Evolutionary conservation across 2,888 invertebrate genomes (phyloP), one percentile per base, ranked within the genome.

Genomic region (Tetranychus truncatus): DNA sequence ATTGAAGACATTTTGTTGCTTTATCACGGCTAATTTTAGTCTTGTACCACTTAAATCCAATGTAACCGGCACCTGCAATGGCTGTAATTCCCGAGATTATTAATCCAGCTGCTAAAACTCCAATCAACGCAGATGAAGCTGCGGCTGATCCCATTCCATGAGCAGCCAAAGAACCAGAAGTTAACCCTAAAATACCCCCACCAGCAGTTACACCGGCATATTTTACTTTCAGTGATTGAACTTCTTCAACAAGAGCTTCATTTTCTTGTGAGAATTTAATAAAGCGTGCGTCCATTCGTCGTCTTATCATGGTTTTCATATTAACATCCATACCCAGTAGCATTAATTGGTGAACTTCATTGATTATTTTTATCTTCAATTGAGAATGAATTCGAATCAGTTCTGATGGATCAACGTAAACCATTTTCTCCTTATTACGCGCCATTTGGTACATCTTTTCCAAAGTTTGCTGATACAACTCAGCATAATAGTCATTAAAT

Each of bases 301-400:
- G 69, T 24, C n/a, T 20, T 18, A 69, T 69, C 24, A 20, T 69
- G 11, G 8, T 9, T n/a, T 69, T 20, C 20, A 69, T 69, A n/a
- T 69, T 34, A 21, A 21, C 24, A 20, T 69, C 69, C 21, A 69
- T 69, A 11, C 69, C 69, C 15, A 69, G 21, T 6, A 21, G 11
- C 24, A 24, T 24, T 69, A 69, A 69, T 24, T 20, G 24, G 69
- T 69, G 24, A 69, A 69, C 69, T 24, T 69, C 69, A 24, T 34
- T 69, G 69, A 69, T 20, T 34, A 69, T 24, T n/a, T 69, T 69
- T 69, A 69, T 69, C 69, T 69, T 69, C n/a, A 69, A 69, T 34
- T 34, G 69, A n/a, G 69, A 21, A 69, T 69, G 69, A 9, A 69
- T 24, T 24, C 24, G 8, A 24, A 24, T 34, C 2, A 69, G n/a